Conservation (phyloP, 2,888 invertebrate species). For the Melanchra persicariae region DNA sequence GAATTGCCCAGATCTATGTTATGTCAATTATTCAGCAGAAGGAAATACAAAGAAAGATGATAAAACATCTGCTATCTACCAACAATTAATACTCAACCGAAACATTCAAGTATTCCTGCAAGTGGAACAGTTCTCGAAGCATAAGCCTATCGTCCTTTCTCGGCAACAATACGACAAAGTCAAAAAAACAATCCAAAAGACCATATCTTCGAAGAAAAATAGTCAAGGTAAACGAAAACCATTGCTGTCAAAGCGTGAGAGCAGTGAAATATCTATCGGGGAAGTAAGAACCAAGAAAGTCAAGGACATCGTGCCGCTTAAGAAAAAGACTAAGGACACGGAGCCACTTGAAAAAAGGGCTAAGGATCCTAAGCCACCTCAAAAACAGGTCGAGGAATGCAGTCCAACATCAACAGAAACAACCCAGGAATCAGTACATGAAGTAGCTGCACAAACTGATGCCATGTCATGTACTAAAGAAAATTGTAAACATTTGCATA, state of each 20-base stretch:
- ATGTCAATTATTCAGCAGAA: background rate
- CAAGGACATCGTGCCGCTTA: constrained; percentile 22
- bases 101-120: constrained; percentile 79
- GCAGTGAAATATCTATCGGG: constrained; percentile 71
- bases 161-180: constrained; percentile 82
- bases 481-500: constrained; percentile 7
- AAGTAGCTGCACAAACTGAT: constrained; percentile 68
- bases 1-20: background rate
- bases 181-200: constrained; percentile 77
- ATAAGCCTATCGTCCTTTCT: constrained; percentile 78
- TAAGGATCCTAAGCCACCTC: background rate
- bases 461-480: background rate
- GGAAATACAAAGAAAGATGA: background rate
- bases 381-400: background rate
- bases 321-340: constrained; percentile 40
- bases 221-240: constrained; percentile 54
- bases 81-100: constrained; percentile 73
- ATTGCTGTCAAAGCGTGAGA: background rate
- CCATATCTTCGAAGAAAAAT: constrained; percentile 58
- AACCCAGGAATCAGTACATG: constrained; percentile 17
- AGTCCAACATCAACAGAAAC: background rate
- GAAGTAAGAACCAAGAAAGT: constrained; percentile 69
- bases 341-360: constrained; percentile 27
- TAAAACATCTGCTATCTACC: constrained; percentile 60
- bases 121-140: constrained; percentile 75